phyloP scores from a whole-genome alignment of 1,140 invertebrate species.

The Zaprionus ornatus region DNA sequence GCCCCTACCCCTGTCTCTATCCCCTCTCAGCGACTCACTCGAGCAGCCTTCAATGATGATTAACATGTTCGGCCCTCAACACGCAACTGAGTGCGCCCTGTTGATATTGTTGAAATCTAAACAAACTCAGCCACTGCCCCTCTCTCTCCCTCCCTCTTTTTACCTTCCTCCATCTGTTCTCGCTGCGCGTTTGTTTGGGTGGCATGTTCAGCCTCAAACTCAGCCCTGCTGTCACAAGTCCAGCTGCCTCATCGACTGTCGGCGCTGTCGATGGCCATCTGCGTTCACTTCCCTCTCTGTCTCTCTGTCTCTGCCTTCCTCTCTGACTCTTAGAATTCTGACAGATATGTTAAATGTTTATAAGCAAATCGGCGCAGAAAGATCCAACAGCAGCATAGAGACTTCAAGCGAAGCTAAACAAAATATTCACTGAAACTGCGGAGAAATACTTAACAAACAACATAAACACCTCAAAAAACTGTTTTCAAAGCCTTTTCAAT shows the following conservation, averaged over 20 bases:
- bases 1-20: no score
- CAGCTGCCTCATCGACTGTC: conserved; percentile 25
- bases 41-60: conserved; percentile 6
- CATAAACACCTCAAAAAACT: neutral
- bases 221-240: conserved; percentile 25
- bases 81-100: conserved; percentile 24
- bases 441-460: neutral
- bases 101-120: conserved; percentile 68
- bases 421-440: conserved; percentile 2
- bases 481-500: neutral
- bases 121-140: conserved; percentile 23
- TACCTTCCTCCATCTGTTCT: no score
- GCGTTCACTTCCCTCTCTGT: conserved; percentile 7
- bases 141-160: neutral
- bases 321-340: conserved; percentile 45
- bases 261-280: conserved; percentile 42
- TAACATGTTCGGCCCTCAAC: conserved; percentile 3
- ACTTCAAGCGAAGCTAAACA: conserved; percentile 13
- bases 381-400: conserved; percentile 6
- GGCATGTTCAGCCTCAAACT: conserved; percentile 58
- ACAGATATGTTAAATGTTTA: conserved; percentile 72
- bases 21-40: conserved; percentile 1
- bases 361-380: conserved; percentile 42
- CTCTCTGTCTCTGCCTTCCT: neutral
- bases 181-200: conserved; percentile 57